Evolutionary conservation across 2,113 vertebrate genomes (phyloP).

Genomic region (Athene noctua): DNA sequence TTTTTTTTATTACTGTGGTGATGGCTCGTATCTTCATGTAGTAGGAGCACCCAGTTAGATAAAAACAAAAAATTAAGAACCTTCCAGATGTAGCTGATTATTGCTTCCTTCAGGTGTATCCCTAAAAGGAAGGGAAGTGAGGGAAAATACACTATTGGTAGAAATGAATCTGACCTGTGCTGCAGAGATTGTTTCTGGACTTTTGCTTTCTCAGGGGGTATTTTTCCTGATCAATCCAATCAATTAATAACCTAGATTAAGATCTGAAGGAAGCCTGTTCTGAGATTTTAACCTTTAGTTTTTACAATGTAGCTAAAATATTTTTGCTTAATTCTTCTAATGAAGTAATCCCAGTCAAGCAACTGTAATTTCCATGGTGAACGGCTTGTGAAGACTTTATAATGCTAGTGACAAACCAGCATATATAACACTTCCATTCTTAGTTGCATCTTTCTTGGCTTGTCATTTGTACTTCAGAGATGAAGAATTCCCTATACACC

Average conservation of each 20-base stretch:
- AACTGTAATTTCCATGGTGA: not conserved
- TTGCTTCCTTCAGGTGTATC: not conserved
- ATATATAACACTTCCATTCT: not conserved
- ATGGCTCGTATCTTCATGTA: not conserved
- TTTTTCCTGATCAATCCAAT: not conserved
- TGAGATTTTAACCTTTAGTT: not conserved
- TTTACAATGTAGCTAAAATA: not conserved
- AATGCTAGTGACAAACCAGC: not conserved
- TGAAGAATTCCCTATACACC: not conserved
- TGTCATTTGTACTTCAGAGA: not conserved
- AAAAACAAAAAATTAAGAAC: not conserved
- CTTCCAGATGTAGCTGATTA: not conserved
- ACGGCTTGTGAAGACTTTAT: not conserved
- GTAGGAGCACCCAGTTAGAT: not conserved
- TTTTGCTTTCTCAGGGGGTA: not conserved
- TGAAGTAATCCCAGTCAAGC: not conserved
- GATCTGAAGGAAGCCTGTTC: not conserved
- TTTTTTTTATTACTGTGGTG: not conserved
- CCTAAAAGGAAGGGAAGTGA: not conserved
- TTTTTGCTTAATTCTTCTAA: not conserved
- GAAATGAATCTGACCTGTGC: not conserved
- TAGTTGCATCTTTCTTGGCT: not conserved
- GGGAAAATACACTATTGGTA: not conserved
- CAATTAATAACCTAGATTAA: not conserved
- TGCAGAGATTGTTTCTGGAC: not conserved